Evolutionary conservation across 1,140 invertebrate genomes (phyloP), one percentile per base, ranked within the genome.

Genomic region (Notospermus geniculatus): DNA sequence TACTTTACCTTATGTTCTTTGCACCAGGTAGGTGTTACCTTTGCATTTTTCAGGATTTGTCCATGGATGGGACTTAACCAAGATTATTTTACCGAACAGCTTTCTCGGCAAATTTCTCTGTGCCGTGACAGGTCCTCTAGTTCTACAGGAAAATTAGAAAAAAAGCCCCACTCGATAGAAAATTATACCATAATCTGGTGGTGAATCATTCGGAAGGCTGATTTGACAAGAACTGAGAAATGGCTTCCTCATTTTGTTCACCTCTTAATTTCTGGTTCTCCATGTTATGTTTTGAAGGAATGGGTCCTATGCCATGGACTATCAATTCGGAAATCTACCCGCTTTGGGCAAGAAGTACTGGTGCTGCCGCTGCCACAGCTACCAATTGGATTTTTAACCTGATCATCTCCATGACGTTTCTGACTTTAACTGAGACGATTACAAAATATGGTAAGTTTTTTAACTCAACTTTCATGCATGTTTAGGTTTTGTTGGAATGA

Each of bases 251-350:
- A n/a, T n/a, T n/a, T n/a, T n/a, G n/a, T n/a, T n/a, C n/a, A n/a
- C n/a, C n/a, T n/a, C n/a, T n/a, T n/a, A n/a, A n/a, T n/a, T n/a
- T n/a, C n/a, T n/a, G n/a, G n/a, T n/a, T n/a, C n/a, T n/a, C n/a
- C n/a, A n/a, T n/a, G n/a, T 19, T n/a, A 27, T 5, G 15, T 53
- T 57, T 53, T 70, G 7, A 65, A 84, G 83, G 86, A 30, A 82
- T 86, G 77, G 86, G 86, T 5, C 85, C 85, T 2, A 85, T 88
- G 80, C 86, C 86, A n/a, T 88, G 86, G 86, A 86, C 85, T 2
- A 81, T 87, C 25, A 87, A 87, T 66, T 83, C 85, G 13, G 86
- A 87, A 75, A 86, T 87, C 32, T 88, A 85, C 72, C 86, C 87
- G 1, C 69, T 83, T 22, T 87, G 86, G 87, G 84, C 85, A 7